Conservation (phyloP, 1,140 invertebrate genomes). For the Leptinotarsa defecta region DNA sequence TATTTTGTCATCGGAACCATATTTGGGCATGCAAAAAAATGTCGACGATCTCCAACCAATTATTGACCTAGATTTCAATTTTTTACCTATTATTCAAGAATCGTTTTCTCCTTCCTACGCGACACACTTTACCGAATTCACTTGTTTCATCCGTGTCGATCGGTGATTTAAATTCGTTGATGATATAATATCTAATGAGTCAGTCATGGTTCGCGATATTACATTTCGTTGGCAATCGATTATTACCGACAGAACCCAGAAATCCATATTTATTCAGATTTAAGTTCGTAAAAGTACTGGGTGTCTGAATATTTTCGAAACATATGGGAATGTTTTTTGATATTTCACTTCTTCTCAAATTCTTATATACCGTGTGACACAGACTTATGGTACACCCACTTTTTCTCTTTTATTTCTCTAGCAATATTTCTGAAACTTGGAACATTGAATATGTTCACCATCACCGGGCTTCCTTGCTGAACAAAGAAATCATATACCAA, state of each 20-base stretch:
- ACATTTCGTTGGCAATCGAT: neutral
- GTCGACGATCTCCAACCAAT: neutral
- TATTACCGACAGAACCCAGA: neutral
- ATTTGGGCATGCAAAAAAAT: neutral
- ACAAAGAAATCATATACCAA: too few relatives aligned
- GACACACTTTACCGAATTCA: neutral
- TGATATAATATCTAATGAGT: neutral
- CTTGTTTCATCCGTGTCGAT: neutral
- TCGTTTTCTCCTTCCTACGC: slow-evolving; percentile 4
- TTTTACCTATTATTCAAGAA: neutral
- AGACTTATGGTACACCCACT: too few relatives aligned
- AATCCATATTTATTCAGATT: too few relatives aligned
- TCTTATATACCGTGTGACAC: too few relatives aligned
- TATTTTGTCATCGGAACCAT: neutral
- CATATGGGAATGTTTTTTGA: too few relatives aligned
- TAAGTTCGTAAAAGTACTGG: too few relatives aligned
- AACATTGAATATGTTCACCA: too few relatives aligned
- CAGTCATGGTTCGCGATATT: neutral
- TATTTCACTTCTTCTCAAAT: too few relatives aligned
- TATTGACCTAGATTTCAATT: neutral
- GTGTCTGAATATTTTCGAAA: too few relatives aligned
- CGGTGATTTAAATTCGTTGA: neutral
- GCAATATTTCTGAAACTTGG: too few relatives aligned
- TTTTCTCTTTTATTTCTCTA: too few relatives aligned
- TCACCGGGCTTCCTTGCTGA: too few relatives aligned